These are phyloP conservation scores for Eunapius fragilis DNA, from an alignment of 37 sponge, comb jelly and placozoan species.

Conservation along the genomic window DNA sequence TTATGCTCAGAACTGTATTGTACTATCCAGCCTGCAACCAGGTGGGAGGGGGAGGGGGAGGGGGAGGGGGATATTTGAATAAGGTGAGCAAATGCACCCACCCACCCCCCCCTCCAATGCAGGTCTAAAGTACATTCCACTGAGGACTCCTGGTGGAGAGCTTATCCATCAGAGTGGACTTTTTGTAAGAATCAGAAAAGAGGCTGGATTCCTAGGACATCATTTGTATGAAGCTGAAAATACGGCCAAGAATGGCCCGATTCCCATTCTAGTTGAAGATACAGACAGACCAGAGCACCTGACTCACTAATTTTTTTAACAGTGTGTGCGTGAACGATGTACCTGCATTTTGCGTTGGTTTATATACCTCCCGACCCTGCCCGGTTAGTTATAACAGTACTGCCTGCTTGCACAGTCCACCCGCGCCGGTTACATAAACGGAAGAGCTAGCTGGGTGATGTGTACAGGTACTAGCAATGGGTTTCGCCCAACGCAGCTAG, in stretches of 20 bases:
- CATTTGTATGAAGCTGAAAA: background rate
- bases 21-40: slow-evolving; percentile 40
- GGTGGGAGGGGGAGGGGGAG: slow-evolving; percentile 25
- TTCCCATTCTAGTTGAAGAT: background rate
- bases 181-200: slow-evolving; percentile 54
- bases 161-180: slow-evolving; percentile 65
- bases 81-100: no score
- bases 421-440: no score
- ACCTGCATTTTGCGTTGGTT: no score
- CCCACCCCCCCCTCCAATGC: no score
- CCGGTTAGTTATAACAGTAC: background rate
- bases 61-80: background rate
- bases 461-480: background rate
- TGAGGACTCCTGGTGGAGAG: slow-evolving; percentile 64
- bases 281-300: background rate
- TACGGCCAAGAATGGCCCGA: background rate
- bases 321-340: background rate
- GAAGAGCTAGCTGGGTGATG: no score
- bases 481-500: background rate
- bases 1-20: slow-evolving; percentile 8
- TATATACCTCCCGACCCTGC: background rate
- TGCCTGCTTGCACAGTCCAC: no score
- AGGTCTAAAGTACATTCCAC: slow-evolving; percentile 67
- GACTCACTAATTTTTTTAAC: background rate
- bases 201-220: background rate